Conservation (phyloP, 2,113 vertebrate species). For the Stomatorhinus ivindoensis region DNA sequence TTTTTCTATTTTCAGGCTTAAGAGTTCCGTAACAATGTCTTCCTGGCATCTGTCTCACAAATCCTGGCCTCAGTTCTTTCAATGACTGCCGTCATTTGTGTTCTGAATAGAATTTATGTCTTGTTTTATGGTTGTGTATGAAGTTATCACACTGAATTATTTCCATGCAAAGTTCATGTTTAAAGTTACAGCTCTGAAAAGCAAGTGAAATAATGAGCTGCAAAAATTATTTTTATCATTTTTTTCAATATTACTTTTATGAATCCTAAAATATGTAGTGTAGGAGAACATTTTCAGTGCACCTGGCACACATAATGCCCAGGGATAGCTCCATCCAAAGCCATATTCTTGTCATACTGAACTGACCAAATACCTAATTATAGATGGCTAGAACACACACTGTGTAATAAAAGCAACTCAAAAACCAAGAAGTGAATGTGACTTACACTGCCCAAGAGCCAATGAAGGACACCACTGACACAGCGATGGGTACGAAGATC, state of each 20-base stretch:
- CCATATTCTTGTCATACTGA: background rate
- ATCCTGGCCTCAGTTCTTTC: background rate
- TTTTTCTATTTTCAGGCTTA: background rate
- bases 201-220: background rate
- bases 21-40: background rate
- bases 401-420: background rate
- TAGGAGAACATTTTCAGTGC: background rate
- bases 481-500: slow-evolving; percentile 54
- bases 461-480: slow-evolving; percentile 54
- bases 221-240: background rate
- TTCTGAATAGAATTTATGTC: background rate
- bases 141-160: background rate
- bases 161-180: background rate
- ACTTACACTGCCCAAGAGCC: slow-evolving; percentile 69
- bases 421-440: background rate
- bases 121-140: background rate
- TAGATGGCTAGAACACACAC: background rate
- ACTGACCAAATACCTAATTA: background rate
- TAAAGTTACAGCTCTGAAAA: background rate
- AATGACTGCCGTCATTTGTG: background rate
- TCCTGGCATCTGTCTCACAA: background rate
- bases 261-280: background rate
- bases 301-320: background rate
- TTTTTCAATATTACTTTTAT: background rate
- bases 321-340: background rate